Base-by-base conservation (phyloP, 2,797 vertebrate species). In the Danio tinwini region DNA sequence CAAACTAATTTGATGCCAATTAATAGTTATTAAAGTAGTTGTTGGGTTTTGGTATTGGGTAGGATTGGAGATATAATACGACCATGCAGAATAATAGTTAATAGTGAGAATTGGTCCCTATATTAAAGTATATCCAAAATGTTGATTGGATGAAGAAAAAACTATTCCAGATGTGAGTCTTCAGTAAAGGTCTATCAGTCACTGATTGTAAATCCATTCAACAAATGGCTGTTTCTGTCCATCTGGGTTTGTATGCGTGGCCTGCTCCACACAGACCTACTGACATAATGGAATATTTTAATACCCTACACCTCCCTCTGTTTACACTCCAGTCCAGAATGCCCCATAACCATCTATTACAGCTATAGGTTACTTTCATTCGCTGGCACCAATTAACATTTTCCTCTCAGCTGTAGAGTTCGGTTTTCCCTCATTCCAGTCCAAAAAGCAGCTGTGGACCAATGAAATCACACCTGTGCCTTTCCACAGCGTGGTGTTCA, bases 211-310 rank as follows among this genome's bases (percentile, higher is more conserved):
- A 90, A 91, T 88, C 85, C 78, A 84, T 86, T 84, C 85, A 90
- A 82, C 92, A 92, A 90, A 93, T 92, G 65, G 89, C 88, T 84
- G 85, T 81, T 85, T 76, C 87, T 86, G 76, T 50, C 74, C 81
- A 37, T 64, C 80, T 65, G n/a, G 16, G 63, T 86, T 84, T 85
- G 83, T 86, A 81, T 85, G 86, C 4, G 84, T 90, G 83, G 52
- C 70, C 74, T 21, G 74, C 72, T 73, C 82, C 84, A 81, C 76
- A 73, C 78, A 82, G 77, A 84, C 78, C 59, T 81, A 73, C 81
- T 92, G 91, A 93, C 91, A 91, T 82, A 90, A 87, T 92, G 92
- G 92, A 93, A 93, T 82, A 88, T 88, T 89, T 90, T 71, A 45
- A 59, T 84, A 82, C 77, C 80, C 58, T 9, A 74, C 59, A 74